Conservation (phyloP, 2,113 vertebrate genomes). For the Piprites chloris region DNA sequence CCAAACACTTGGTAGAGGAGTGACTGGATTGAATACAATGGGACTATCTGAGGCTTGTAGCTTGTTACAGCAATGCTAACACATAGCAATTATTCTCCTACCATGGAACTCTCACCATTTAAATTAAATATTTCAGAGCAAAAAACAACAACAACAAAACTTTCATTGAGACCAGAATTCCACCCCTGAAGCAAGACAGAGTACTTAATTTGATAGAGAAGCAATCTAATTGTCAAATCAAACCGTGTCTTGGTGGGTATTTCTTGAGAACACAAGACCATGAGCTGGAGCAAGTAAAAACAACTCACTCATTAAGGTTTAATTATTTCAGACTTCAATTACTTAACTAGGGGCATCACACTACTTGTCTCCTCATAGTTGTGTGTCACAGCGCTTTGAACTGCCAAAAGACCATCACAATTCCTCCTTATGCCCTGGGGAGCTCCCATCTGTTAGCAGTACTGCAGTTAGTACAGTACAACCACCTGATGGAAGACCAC, state of each 20-base stretch:
- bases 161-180: not conserved
- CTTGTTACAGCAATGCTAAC: not conserved
- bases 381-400: not conserved
- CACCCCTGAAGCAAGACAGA: not conserved
- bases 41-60: not conserved
- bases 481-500: fast-evolving
- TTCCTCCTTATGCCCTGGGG: not conserved
- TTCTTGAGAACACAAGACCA: not conserved
- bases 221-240: not conserved
- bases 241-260: not conserved
- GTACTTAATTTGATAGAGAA: not conserved
- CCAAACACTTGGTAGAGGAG: not conserved
- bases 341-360: not conserved
- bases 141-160: not conserved
- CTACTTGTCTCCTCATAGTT: not conserved
- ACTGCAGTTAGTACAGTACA: not conserved
- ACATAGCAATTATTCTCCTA: not conserved
- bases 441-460: not conserved
- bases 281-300: not conserved
- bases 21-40: not conserved
- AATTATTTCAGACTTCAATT: not conserved
- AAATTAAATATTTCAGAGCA: not conserved
- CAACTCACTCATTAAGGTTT: not conserved
- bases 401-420: not conserved
- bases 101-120: not conserved